Conservation (phyloP, 2,888 invertebrate species). For the Drosophila barbarae region DNA sequence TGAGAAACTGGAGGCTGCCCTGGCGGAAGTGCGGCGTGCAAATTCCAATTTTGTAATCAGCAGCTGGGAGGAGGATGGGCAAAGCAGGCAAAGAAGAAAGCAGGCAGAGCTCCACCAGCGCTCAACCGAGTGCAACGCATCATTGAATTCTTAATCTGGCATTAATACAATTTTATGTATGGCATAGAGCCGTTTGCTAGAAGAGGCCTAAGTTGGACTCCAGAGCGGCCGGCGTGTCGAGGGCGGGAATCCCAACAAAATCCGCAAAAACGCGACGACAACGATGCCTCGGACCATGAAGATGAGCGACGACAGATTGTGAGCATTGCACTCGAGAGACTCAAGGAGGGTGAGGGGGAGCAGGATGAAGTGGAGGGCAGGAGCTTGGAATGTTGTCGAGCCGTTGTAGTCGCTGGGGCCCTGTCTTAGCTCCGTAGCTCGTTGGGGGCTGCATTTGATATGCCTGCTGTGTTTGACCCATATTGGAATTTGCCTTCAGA, state of each 20-base stretch:
- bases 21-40: conserved; percentile 62
- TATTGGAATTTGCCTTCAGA: conserved; percentile 65
- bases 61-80: conserved; percentile 27
- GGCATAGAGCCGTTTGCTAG: conserved; percentile 39
- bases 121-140: conserved; percentile 52
- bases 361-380: conserved; percentile 21
- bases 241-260: conserved; percentile 70
- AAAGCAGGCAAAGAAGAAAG: conserved; percentile 7
- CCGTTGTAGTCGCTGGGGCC: conserved; percentile 29
- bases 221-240: conserved; percentile 3
- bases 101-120: conserved; percentile 17
- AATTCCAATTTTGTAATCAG: conserved; percentile 68
- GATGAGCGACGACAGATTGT: conserved; percentile 64
- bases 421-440: conserved; percentile 6
- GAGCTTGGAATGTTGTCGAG: conserved; percentile 56
- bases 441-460: conserved; percentile 63
- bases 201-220: conserved; percentile 1
- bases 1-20: conserved; percentile 17
- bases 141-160: conserved; percentile 73
- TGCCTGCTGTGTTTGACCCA: conserved; percentile 71
- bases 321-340: conserved; percentile 47
- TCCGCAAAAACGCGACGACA: conserved; percentile 47
- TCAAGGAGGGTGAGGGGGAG: conserved; percentile 4
- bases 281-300: conserved; percentile 37
- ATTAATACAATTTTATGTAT: conserved; percentile 74